Evolutionary conservation across 2,113 vertebrate species (phyloP).

Genomic region (Catharus fuscescens): DNA sequence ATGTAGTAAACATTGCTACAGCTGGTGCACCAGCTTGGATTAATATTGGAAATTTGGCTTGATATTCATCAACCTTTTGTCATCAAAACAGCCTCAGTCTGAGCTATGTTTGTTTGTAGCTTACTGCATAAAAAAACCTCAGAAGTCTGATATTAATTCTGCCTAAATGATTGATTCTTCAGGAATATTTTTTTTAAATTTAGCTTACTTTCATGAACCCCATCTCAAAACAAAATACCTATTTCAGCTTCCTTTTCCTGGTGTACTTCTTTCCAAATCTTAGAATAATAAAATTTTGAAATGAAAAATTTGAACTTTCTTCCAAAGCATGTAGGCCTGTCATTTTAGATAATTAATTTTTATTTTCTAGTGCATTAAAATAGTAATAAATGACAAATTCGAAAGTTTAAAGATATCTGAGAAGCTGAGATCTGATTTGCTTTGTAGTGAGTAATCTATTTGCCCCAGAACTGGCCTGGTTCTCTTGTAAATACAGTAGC

Average conservation of each 20-base stretch:
- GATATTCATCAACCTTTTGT: neutral
- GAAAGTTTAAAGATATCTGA: neutral
- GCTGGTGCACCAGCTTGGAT: neutral
- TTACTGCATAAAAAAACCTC: neutral
- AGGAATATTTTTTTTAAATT: neutral
- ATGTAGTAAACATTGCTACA: neutral
- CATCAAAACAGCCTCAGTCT: neutral
- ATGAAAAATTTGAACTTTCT: neutral
- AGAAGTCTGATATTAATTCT: neutral
- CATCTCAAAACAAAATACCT: neutral
- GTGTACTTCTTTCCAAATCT: neutral
- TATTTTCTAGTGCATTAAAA: neutral
- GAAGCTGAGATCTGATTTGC: neutral
- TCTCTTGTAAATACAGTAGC: neutral
- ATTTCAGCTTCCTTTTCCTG: neutral
- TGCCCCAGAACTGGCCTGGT: neutral
- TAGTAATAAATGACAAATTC: neutral
- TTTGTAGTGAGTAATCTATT: neutral
- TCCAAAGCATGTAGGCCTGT: neutral
- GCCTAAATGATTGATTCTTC: neutral
- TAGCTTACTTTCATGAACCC: neutral
- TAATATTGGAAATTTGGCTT: neutral
- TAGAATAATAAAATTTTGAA: neutral
- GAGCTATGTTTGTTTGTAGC: neutral
- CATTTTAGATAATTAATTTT: neutral